A percentile compares a stretch with the other conserved stretches of the same genome.
phyloP scores from a whole-genome alignment of 1,140 invertebrate genomes.

The Cydia strobilella region DNA sequence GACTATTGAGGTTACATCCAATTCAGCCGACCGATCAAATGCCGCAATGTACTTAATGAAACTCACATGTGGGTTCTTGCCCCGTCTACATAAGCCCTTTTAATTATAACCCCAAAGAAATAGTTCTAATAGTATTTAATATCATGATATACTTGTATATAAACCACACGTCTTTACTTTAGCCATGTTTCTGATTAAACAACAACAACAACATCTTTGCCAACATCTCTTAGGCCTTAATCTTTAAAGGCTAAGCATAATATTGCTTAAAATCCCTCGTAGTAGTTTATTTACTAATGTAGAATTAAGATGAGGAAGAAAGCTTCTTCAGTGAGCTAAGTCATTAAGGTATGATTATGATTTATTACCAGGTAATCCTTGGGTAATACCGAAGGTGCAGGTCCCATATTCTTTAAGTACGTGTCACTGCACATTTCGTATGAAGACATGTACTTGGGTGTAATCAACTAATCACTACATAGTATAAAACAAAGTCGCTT shows the following conservation, averaged over 20 bases:
- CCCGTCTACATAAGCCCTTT: too few relatives aligned
- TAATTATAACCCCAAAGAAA: too few relatives aligned
- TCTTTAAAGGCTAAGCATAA: neutral
- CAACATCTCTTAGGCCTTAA: neutral
- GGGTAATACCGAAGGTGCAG: constrained; percentile 4
- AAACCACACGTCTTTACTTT: neutral
- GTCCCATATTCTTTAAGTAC: neutral
- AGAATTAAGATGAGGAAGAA: neutral
- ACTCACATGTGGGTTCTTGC: too few relatives aligned
- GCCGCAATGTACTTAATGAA: too few relatives aligned
- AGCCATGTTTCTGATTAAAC: neutral
- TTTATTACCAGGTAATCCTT: constrained; percentile 21
- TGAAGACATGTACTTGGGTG: neutral
- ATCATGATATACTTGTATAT: too few relatives aligned
- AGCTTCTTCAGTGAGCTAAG: constrained; percentile 5
- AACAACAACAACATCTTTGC: neutral
- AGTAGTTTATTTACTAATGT: neutral
- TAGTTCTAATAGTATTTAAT: too few relatives aligned
- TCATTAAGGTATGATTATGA: constrained; percentile 19
- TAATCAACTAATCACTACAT: too few relatives aligned
- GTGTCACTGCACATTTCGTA: neutral
- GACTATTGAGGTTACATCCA: too few relatives aligned
- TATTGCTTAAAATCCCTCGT: neutral
- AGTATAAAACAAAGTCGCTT: too few relatives aligned
- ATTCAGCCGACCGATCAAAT: too few relatives aligned